These are phyloP conservation scores for Dicerorhinus sumatrensis DNA, from an alignment of 2,113 vertebrate genomes.

Conservation along the genomic window DNA sequence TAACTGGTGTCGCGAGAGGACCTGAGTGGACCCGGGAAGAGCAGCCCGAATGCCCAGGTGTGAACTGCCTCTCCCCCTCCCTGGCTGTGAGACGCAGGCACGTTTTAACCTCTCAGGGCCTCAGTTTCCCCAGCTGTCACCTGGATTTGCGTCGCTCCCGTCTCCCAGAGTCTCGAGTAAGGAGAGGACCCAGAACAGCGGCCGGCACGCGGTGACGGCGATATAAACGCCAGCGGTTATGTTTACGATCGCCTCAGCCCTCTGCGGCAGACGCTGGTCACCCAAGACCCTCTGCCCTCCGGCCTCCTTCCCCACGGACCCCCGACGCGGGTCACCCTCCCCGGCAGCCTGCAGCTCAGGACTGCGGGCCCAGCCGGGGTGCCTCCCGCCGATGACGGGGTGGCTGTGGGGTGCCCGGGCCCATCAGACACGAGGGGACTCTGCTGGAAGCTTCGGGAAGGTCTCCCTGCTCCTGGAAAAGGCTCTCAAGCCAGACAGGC, in stretches of 20 bases:
- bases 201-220: neutral
- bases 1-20: neutral
- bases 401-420: neutral
- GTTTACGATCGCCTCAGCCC: neutral
- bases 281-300: neutral
- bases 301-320: neutral
- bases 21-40: fast-evolving
- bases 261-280: neutral
- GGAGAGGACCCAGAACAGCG: neutral
- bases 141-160: neutral
- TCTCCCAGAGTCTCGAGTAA: too few species aligned
- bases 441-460: neutral
- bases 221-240: neutral
- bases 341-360: neutral
- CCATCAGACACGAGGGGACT: neutral
- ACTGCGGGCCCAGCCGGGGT: neutral
- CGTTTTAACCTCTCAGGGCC: neutral
- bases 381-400: neutral
- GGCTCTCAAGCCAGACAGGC: neutral
- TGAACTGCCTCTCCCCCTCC: neutral
- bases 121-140: neutral
- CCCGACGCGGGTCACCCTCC: neutral
- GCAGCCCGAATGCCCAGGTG: neutral
- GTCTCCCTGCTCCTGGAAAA: neutral
- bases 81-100: neutral